Conservation (phyloP, 2,797 vertebrate species). For the Forpus xanthops region DNA sequence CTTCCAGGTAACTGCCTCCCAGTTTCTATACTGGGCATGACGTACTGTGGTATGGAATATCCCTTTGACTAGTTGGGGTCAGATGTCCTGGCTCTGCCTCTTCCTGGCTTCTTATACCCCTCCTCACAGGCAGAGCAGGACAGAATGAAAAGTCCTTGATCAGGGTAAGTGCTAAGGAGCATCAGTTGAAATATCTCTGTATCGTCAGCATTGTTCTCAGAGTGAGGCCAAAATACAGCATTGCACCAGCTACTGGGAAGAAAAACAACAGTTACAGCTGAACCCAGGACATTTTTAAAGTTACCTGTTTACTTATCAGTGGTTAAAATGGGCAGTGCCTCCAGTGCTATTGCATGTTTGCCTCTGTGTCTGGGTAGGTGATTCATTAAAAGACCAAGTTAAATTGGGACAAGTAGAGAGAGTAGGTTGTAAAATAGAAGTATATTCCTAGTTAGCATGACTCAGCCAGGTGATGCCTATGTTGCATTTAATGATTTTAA, state of each 20-base stretch:
- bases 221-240: background rate
- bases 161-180: background rate
- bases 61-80: background rate
- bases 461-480: background rate
- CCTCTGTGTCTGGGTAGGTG: background rate
- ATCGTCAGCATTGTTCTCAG: background rate
- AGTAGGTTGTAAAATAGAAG: background rate
- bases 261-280: background rate
- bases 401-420: background rate
- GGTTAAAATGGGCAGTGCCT: background rate
- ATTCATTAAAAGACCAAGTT: background rate
- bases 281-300: background rate
- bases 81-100: background rate
- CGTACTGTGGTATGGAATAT: background rate
- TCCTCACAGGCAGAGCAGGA: background rate
- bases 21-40: background rate
- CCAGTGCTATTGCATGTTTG: background rate
- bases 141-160: background rate
- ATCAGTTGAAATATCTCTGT: background rate
- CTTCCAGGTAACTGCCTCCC: background rate
- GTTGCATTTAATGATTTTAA: background rate
- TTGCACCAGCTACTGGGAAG: background rate
- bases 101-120: background rate
- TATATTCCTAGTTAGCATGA: background rate
- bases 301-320: background rate